A percentile compares a stretch with the other conserved stretches of the same genome.
Conservation (phyloP, 2,113 vertebrate species). For the Holacanthus passer region DNA sequence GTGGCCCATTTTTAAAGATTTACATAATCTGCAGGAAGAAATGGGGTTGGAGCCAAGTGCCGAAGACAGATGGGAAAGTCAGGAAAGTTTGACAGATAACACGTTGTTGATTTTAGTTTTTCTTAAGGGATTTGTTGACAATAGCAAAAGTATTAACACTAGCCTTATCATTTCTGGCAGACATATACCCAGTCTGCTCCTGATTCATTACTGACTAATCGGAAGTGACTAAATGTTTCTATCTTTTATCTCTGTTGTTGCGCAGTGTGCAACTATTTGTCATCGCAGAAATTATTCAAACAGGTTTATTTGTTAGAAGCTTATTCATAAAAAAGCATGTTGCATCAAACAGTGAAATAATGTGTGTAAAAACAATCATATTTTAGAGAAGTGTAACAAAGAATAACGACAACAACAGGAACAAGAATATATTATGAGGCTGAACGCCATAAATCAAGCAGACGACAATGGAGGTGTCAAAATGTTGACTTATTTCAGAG, state of each 20-base stretch:
- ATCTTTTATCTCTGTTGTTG: slow-evolving; percentile 19
- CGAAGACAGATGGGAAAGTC: neutral
- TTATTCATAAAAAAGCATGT: slow-evolving; percentile 30
- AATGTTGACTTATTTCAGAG: slow-evolving; percentile 69
- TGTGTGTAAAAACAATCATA: slow-evolving; percentile 35
- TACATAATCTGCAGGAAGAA: neutral
- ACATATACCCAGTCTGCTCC: neutral
- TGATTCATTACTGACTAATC: slow-evolving; percentile 27
- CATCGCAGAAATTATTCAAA: slow-evolving; percentile 49
- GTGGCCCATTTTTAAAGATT: neutral
- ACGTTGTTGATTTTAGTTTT: neutral
- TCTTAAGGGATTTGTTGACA: neutral
- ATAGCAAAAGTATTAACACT: neutral
- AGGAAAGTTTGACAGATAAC: neutral
- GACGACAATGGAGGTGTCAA: slow-evolving; percentile 68
- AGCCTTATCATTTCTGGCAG: neutral
- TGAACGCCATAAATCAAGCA: slow-evolving; percentile 67
- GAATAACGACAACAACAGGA: neutral
- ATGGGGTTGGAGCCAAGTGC: neutral
- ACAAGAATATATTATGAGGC: slow-evolving; percentile 55
- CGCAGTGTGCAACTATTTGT: slow-evolving; percentile 52
- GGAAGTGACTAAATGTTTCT: slow-evolving; percentile 1
- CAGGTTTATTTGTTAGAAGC: slow-evolving; percentile 37
- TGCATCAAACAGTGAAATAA: slow-evolving; percentile 45
- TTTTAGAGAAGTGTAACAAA: slow-evolving; percentile 38